phyloP scores from a whole-genome alignment of 2,797 vertebrate genomes.

The Pseudochirops cupreus region DNA sequence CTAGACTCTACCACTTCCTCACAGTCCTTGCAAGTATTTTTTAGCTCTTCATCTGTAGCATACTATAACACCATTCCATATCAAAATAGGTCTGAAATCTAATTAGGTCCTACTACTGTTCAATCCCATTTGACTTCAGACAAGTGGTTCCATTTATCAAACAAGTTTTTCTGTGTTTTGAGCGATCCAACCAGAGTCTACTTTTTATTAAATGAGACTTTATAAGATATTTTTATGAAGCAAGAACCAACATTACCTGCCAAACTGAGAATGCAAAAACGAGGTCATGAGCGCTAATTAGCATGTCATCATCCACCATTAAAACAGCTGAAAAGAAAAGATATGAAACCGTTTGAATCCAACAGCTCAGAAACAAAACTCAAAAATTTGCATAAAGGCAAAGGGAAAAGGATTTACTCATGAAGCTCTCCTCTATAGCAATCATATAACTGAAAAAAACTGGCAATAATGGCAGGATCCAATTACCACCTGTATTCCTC shows the following conservation, averaged over 20 bases:
- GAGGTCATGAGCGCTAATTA: conserved; percentile 95
- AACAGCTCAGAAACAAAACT: conserved; percentile 51
- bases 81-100: not conserved
- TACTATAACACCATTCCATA: not conserved
- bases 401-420: not conserved
- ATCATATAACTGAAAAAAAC: conserved; percentile 1
- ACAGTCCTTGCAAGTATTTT: conserved; percentile 7
- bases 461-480: not conserved
- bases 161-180: not conserved
- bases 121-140: not conserved
- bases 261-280: conserved; percentile 96
- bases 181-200: not conserved
- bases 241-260: conserved; percentile 91
- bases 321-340: conserved; percentile 88
- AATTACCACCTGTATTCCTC: conserved; percentile 41
- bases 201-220: conserved; percentile 8
- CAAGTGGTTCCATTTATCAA: not conserved
- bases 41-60: not conserved
- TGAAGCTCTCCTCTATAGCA: not conserved
- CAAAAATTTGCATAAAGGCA: conserved; percentile 49
- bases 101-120: not conserved
- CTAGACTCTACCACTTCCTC: not conserved
- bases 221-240: conserved; percentile 14
- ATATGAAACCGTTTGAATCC: conserved; percentile 40
- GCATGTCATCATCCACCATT: conserved; percentile 96